phyloP scores from a whole-genome alignment of 2,888 invertebrate genomes.

The Eilema caniola region DNA sequence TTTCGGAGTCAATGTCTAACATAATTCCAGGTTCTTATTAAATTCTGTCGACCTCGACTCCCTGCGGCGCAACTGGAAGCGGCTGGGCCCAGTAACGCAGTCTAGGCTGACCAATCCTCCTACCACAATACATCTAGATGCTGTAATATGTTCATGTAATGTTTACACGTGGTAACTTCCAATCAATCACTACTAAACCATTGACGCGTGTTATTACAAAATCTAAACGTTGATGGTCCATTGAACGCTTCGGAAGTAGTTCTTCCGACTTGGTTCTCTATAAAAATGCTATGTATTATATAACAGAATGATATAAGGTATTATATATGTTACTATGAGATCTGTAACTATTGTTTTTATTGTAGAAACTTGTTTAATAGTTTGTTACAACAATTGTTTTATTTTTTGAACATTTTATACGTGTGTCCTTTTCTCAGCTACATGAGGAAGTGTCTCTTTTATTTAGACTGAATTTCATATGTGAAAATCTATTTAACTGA shows the following conservation, averaged over 20 bases:
- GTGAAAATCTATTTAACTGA: neutral
- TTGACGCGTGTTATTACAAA: slow-evolving; percentile 42
- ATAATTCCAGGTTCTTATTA: too few species aligned
- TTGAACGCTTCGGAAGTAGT: slow-evolving; percentile 57
- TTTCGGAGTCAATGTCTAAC: too few species aligned
- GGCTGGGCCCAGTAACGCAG: too few species aligned
- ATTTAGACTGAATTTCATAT: neutral
- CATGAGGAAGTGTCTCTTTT: neutral
- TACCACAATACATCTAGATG: too few species aligned
- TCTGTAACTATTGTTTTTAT: slow-evolving; percentile 40
- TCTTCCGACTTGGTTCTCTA: slow-evolving; percentile 51
- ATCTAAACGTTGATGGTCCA: slow-evolving; percentile 48
- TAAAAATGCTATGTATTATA: slow-evolving; percentile 45
- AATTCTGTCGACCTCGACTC: too few species aligned
- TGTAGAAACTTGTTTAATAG: slow-evolving; percentile 20
- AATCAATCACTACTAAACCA: slow-evolving; percentile 30
- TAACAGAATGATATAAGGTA: slow-evolving; percentile 54
- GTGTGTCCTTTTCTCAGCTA: neutral
- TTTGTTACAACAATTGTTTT: neutral
- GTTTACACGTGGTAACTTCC: slow-evolving; percentile 26
- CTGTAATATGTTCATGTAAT: neutral
- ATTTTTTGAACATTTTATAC: neutral
- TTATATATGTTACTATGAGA: slow-evolving; percentile 37
- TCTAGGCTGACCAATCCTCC: too few species aligned
- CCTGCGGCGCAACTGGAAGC: too few species aligned